These are phyloP conservation scores for Fundulus diaphanus DNA, from an alignment of 2,797 vertebrate genomes.

Conservation along the genomic window DNA sequence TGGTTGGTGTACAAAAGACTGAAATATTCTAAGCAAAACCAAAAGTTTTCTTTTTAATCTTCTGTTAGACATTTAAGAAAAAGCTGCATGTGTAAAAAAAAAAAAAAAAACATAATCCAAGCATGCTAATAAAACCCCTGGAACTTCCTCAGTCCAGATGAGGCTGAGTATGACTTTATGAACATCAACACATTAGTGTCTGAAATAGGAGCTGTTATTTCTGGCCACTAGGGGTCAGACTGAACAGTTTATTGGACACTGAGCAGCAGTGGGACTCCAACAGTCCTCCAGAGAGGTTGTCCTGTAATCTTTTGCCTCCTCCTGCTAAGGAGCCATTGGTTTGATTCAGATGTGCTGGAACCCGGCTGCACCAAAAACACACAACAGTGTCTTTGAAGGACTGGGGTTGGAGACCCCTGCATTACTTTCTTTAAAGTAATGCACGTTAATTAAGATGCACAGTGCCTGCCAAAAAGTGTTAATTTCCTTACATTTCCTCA, in stretches of 20 bases:
- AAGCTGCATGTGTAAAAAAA: background rate
- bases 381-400: no score
- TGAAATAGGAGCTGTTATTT: background rate
- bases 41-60: no score
- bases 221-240: slow-evolving; percentile 79
- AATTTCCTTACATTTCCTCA: background rate
- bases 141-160: background rate
- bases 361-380: no score
- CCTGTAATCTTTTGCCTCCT: no score
- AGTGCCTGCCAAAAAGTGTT: background rate
- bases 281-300: no score
- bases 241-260: slow-evolving; percentile 42
- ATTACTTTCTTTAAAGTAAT: no score
- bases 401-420: no score
- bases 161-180: background rate
- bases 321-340: no score
- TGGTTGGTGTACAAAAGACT: background rate
- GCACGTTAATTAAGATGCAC: no score
- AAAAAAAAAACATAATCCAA: background rate
- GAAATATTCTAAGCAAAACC: no score
- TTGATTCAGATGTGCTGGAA: no score
- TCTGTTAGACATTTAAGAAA: no score
- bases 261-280: background rate
- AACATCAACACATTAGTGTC: background rate
- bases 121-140: background rate